These are phyloP conservation scores for Sphaerolaimus hirsutus DNA, from an alignment of 2,888 invertebrate species.

Conservation along the genomic window DNA sequence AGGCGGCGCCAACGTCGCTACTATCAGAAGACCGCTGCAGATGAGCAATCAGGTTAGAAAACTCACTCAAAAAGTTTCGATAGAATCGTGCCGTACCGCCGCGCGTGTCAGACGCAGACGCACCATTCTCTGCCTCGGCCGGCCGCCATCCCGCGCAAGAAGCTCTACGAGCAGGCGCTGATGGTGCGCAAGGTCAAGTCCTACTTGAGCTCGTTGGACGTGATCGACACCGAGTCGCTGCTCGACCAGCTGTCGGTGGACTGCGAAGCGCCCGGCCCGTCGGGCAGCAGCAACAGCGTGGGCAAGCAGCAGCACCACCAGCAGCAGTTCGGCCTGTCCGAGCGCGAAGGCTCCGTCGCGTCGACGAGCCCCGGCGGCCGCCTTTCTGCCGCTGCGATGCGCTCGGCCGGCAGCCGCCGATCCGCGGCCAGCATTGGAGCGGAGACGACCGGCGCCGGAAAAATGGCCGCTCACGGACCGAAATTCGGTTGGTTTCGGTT, in stretches of 20 bases:
- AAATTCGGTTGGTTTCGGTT: too few species aligned
- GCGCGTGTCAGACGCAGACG: too few species aligned
- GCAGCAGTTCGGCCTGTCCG: background rate
- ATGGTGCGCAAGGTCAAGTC: slow-evolving; percentile 91
- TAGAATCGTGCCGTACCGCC: too few species aligned
- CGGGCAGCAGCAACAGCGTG: background rate
- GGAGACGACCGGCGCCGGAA: too few species aligned
- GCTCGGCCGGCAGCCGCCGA: background rate
- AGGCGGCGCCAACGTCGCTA: slow-evolving; percentile 12
- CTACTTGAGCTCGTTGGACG: slow-evolving; percentile 70
- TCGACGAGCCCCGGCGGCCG: too few species aligned
- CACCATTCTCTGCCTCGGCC: too few species aligned
- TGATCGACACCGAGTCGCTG: slow-evolving; percentile 67
- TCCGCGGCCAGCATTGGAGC: background rate
- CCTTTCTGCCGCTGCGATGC: too few species aligned
- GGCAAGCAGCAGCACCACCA: background rate
- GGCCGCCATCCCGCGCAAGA: slow-evolving; percentile 13
- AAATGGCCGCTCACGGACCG: too few species aligned
- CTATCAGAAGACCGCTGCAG: slow-evolving; percentile 12
- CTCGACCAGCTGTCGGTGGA: slow-evolving; percentile 64
- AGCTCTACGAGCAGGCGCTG: slow-evolving; percentile 42
- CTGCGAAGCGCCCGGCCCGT: slow-evolving; percentile 42
- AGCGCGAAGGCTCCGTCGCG: too few species aligned
- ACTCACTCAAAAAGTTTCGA: too few species aligned
- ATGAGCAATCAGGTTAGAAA: slow-evolving; percentile 4